Evolutionary conservation across 2,113 vertebrate genomes (phyloP), one percentile per base, ranked within the genome.

Genomic region (Aptenodytes patagonicus): DNA sequence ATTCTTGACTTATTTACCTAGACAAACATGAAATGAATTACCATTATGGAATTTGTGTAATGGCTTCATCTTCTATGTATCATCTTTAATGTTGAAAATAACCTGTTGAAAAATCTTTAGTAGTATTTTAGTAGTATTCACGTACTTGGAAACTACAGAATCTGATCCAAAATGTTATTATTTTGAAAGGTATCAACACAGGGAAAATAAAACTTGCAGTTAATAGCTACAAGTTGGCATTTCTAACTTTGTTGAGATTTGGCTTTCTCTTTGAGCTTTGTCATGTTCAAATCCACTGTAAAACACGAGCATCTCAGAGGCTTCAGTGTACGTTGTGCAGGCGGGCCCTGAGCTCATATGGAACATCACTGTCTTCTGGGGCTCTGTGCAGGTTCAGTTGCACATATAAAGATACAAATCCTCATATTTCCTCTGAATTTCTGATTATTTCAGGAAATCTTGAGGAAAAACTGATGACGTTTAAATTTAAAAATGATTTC

Each of bases 321-420:
- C 62, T 69, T 38, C 87, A 62, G 1, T 0, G 0, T 3, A 32
- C 28, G 28, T 75, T 61, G 34, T 26, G 72, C n/a, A 26, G 40
- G 71, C 3, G 7, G 51, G n/a, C 46, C 55, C 24, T 68, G 54
- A 85, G 49, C 62, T 55, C 32, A 7, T 8, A 26, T 1, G 14
- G 34, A 71, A 75, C 17, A 54, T 7, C 70, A 52, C 14, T 51
- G 58, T n/a, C 32, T 36, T 92, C 26, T 25, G 52, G 46, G 38
- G 26, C 20, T 71, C 69, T 20, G 7, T 17, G 26, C 34, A 72
- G 22, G 38, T 58, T 16, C 49, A 77, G n/a, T 7, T 72, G 31
- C 21, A 90, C 20, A 15, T 34, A 34, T 2, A 12, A 66, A 57
- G 46, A 81, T 32, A 15, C 31, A 72, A 80, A 46, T 4, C 7